phyloP scores from a whole-genome alignment of 2,888 invertebrate species.

The Portevinia maculata region DNA sequence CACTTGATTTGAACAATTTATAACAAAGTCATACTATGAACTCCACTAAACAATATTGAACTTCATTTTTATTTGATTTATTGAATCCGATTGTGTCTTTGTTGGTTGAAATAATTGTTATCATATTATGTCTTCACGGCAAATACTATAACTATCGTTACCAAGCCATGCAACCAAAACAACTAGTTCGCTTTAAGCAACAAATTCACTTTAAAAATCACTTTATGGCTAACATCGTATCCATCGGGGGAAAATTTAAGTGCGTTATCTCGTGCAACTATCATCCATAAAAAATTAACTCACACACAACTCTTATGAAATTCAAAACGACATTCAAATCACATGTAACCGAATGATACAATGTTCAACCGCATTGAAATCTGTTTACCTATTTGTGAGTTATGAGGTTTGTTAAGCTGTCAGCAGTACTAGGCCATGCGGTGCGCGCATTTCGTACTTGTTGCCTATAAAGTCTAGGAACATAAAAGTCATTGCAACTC shows the following conservation, averaged over 20 bases:
- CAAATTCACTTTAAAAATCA: not conserved
- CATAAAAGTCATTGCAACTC: conserved; percentile 59
- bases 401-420: conserved; percentile 53
- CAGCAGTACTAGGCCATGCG: conserved; percentile 42
- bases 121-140: not conserved
- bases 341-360: conserved; percentile 43
- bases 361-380: conserved; percentile 40
- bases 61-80: too few species aligned
- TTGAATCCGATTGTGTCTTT: too few species aligned
- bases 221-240: not conserved
- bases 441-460: conserved; percentile 26
- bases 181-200: not conserved
- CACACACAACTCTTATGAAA: conserved; percentile 33
- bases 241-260: conserved; percentile 21
- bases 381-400: conserved; percentile 54
- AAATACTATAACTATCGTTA: not conserved
- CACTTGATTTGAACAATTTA: too few species aligned
- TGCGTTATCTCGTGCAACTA: conserved; percentile 32
- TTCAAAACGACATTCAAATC: conserved; percentile 58
- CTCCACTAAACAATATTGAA: too few species aligned
- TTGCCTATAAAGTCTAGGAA: conserved; percentile 40
- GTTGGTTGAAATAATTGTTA: not conserved
- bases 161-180: too few species aligned
- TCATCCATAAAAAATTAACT: conserved; percentile 21
- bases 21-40: too few species aligned